Percentiles rank a stretch among this genome's conserved stretches.
Conservation (phyloP, 2,797 vertebrate species). For the Lepilemur septentrionalis region DNA sequence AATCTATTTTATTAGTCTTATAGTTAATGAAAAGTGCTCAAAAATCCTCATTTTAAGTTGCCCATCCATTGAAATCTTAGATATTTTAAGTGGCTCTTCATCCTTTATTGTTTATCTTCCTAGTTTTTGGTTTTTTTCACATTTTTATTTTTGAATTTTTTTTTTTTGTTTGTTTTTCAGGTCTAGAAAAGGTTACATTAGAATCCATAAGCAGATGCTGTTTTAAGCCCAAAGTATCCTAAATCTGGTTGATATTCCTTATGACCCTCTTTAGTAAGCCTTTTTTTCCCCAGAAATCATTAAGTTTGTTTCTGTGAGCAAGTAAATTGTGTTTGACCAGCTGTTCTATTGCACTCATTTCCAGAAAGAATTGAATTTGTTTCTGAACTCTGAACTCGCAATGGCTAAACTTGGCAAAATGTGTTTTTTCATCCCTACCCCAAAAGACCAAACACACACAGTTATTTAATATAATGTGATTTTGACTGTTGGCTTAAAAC, state of each 20-base stretch:
- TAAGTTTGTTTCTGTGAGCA: constrained; percentile 70
- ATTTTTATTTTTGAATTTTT: neutral
- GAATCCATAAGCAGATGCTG: neutral
- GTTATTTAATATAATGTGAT: constrained; percentile 68
- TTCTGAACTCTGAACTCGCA: constrained; percentile 77
- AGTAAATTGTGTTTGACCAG: constrained; percentile 78
- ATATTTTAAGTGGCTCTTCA: neutral
- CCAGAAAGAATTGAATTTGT: constrained; percentile 78
- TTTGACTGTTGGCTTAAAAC: constrained; percentile 38
- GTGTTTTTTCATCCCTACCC: constrained; percentile 57
- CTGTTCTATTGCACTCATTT: constrained; percentile 76
- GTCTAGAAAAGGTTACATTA: neutral
- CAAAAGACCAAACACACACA: constrained; percentile 53
- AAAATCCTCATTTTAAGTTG: neutral
- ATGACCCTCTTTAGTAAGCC: constrained; percentile 58
- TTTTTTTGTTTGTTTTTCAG: neutral
- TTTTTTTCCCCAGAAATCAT: constrained; percentile 54
- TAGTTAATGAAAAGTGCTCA: neutral
- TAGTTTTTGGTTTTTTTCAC: neutral
- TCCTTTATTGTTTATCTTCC: neutral
- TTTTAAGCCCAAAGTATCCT: constrained; percentile 48
- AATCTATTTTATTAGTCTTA: neutral
- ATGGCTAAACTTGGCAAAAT: constrained; percentile 69
- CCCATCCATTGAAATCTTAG: neutral
- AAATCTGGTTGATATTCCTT: constrained; percentile 58